Base-by-base conservation (phyloP, 2,888 invertebrate species). In the Synergus itoensis region DNA sequence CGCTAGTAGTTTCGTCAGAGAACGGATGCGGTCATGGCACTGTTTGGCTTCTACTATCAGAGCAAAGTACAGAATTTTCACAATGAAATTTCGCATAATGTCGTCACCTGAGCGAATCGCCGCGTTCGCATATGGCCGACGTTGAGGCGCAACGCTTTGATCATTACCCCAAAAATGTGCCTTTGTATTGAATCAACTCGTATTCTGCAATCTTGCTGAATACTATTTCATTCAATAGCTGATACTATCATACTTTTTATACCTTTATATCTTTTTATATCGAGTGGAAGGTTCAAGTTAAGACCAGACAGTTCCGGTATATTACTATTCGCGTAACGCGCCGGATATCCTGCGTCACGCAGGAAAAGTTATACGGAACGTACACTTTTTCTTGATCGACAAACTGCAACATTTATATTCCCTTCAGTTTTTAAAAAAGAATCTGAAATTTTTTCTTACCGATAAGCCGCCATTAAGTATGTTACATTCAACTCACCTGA, bases 61-160 rank as follows among this genome's bases (percentile, higher is more conserved):
- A 73, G 73, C 53, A 53, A 36, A n/a, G 53, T 53, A 53, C 8
- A 9, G 5, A 53, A 36, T 57, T 62, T 73, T 57, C 40, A 40
- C 53, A 73, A 53, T 73, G 12, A n/a, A 73, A 73, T 53, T 73
- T 73, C 53, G 40, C 73, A 73, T 73, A 73, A 73, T 73, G 36
- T 53, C 73, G 53, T 9, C 40, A 73, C n/a, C 73, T 73, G 73
- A 57, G 53, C 73, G 73, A 36, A 73, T 73, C 73, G 53, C 36
- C 12, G 11, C n/a, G 53, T 40, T 53, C 28, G 40, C 53, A 57
- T 40, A 40, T 11, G 18, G 3, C 21, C 7, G 28, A 18, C 62
- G 7, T 14, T 0, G 28, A 62, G 62, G 14, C 7, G 5, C 62
- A 28, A 62, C 62, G 5, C 62, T 12, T 62, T 28, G 62, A 62